These are phyloP conservation scores for Galerucella calmariensis DNA, from an alignment of 2,888 invertebrate genomes.

Conservation along the genomic window DNA sequence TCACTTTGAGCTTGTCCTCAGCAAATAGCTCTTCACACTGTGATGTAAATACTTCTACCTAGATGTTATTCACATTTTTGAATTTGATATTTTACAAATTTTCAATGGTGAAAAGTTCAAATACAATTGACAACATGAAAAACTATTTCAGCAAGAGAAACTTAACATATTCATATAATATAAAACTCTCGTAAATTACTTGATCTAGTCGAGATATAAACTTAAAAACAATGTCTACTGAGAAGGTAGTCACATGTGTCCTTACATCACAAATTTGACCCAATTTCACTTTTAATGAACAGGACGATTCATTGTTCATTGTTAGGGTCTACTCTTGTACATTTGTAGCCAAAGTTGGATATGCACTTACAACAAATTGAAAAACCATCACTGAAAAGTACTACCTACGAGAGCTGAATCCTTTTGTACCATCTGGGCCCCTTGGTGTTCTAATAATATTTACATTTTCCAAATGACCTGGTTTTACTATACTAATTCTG, in stretches of 20 bases:
- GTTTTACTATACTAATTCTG: slow-evolving; percentile 61
- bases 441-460: slow-evolving; percentile 77
- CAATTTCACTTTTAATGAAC: slow-evolving; percentile 6
- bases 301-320: not conserved
- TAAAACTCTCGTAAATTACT: slow-evolving; percentile 5
- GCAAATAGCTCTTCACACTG: not conserved
- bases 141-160: slow-evolving; percentile 16
- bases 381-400: slow-evolving; percentile 51
- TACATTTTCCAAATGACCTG: slow-evolving; percentile 53
- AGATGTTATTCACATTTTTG: not conserved
- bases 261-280: slow-evolving; percentile 20
- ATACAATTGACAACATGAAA: slow-evolving; percentile 13
- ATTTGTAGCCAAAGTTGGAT: slow-evolving; percentile 12
- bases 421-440: slow-evolving; percentile 83
- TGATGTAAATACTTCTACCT: slow-evolving; percentile 8
- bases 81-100: not conserved
- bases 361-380: slow-evolving; percentile 9
- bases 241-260: slow-evolving; percentile 4
- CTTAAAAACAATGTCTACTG: slow-evolving; percentile 21
- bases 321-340: slow-evolving; percentile 7
- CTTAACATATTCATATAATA: slow-evolving; percentile 22
- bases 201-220: slow-evolving; percentile 15
- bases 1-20: not conserved
- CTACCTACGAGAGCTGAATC: slow-evolving; percentile 77
- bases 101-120: slow-evolving; percentile 31